Percentiles rank a stretch among this genome's conserved stretches.
Conservation (phyloP, 2,113 vertebrate species). For the Steatornis caripensis region DNA sequence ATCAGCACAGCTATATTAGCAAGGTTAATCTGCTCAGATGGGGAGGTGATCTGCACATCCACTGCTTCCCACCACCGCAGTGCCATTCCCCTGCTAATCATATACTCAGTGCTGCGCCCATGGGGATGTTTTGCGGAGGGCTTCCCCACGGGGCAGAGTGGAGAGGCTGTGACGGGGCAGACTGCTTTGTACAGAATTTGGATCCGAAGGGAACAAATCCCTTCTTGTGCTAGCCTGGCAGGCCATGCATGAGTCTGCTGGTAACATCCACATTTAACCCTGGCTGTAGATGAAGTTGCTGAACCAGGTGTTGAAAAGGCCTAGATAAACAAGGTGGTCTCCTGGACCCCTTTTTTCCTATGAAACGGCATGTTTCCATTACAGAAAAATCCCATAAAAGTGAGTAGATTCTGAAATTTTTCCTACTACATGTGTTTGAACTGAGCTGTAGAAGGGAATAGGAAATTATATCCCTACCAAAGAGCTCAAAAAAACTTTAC, state of each 20-base stretch:
- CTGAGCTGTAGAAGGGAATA: neutral
- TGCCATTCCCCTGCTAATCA: fast-evolving
- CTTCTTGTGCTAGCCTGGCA: neutral
- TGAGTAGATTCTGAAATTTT: neutral
- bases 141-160: neutral
- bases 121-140: neutral
- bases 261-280: neutral
- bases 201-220: neutral
- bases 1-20: neutral
- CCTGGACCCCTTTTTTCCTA: neutral
- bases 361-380: neutral
- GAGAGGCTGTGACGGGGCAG: neutral
- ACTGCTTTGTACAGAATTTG: neutral
- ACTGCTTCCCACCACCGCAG: neutral
- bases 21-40: neutral
- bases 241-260: neutral
- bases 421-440: neutral
- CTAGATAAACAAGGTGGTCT: neutral
- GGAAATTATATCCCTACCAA: neutral
- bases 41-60: neutral
- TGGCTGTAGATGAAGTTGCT: neutral
- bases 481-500: neutral
- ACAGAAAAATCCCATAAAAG: neutral
- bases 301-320: neutral
- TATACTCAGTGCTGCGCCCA: neutral